Conservation (phyloP, 2,888 invertebrate species). For the Chymomyza fuscimana region DNA sequence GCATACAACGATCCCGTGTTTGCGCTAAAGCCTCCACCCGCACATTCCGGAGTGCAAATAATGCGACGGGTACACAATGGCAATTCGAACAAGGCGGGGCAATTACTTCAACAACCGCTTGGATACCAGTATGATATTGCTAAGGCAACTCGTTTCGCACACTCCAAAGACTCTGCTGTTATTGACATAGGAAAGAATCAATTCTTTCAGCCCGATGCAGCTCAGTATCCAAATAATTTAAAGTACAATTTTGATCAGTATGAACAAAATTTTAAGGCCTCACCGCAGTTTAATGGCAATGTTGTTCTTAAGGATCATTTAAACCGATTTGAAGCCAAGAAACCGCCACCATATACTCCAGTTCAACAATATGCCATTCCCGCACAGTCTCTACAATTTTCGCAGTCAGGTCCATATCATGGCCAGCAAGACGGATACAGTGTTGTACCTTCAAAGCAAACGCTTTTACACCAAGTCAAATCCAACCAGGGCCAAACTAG, state of each 20-base stretch:
- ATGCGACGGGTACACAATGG: slow-evolving; percentile 62
- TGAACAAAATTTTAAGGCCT: slow-evolving; percentile 72
- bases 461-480: slow-evolving; percentile 26
- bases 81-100: slow-evolving; percentile 20
- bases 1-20: slow-evolving; percentile 11
- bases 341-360: slow-evolving; percentile 41
- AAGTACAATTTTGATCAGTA: slow-evolving; percentile 56
- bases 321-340: slow-evolving; percentile 27
- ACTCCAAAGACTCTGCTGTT: slow-evolving; percentile 59
- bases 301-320: slow-evolving; percentile 48
- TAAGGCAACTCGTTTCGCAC: slow-evolving; percentile 57
- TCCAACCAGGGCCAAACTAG: slow-evolving; percentile 29
- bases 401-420: slow-evolving; percentile 18
- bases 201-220: slow-evolving; percentile 45
- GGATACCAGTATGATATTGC: slow-evolving; percentile 45
- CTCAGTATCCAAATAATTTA: slow-evolving; percentile 40
- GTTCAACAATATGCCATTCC: slow-evolving; percentile 63
- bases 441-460: slow-evolving; percentile 33
- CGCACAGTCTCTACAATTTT: slow-evolving; percentile 44
- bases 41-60: slow-evolving; percentile 53
- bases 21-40: slow-evolving; percentile 34
- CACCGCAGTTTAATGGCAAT: slow-evolving; percentile 72
- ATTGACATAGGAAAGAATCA: slow-evolving; percentile 63
- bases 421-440: slow-evolving; percentile 23
- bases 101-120: slow-evolving; percentile 38